These are phyloP conservation scores for Zoanthus sociatus DNA, from an alignment of 92 coral and sea anemone genomes.

Conservation along the genomic window DNA sequence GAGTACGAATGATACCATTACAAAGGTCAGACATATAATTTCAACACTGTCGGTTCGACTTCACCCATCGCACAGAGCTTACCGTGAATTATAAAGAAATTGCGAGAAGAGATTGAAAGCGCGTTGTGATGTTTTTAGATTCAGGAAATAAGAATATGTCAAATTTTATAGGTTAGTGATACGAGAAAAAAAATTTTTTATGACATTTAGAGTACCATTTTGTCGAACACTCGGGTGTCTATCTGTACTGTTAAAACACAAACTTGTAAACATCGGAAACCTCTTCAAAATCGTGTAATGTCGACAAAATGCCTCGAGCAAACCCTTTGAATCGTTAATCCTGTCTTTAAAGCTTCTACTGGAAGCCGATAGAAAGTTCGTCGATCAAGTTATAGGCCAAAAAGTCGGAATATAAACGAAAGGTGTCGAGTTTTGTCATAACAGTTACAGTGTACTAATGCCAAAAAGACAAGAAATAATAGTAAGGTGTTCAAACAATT, in stretches of 20 bases:
- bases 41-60: not conserved
- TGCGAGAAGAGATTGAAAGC: not conserved
- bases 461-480: constrained; percentile 40
- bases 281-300: constrained; percentile 8
- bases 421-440: constrained; percentile 47
- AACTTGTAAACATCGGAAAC: constrained; percentile 19
- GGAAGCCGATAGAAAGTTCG: constrained; percentile 50
- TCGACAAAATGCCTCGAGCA: constrained; percentile 42
- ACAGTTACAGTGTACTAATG: constrained; percentile 50
- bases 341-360: constrained; percentile 41
- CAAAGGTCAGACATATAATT: constrained; percentile 24
- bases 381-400: constrained; percentile 47
- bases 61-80: not conserved
- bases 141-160: constrained; percentile 27
- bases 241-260: constrained; percentile 24
- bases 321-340: constrained; percentile 47
- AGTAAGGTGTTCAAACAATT: constrained; percentile 34
- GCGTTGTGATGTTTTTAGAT: constrained; percentile 30
- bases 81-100: constrained; percentile 22
- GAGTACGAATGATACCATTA: not conserved
- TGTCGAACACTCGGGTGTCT: constrained; percentile 29
- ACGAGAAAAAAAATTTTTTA: not conserved
- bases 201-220: constrained; percentile 19
- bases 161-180: constrained; percentile 18
- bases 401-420: constrained; percentile 2